Evolutionary conservation across 2,113 vertebrate genomes (phyloP).

Genomic region (Microcebus ravelobensis): DNA sequence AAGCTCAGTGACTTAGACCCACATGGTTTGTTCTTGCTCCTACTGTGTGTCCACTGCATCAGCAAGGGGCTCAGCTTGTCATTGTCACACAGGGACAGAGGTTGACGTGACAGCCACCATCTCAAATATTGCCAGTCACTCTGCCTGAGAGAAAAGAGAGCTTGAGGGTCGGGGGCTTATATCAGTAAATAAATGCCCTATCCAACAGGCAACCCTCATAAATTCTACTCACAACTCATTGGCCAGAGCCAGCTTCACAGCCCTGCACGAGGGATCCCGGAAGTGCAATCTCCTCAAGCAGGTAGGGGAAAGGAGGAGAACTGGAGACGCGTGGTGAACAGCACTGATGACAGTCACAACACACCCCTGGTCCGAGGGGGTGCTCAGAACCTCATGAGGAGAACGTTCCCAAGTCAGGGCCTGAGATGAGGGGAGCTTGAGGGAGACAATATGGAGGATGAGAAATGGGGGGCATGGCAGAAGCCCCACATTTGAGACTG

Average conservation of each 20-base stretch:
- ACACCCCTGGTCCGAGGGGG: neutral
- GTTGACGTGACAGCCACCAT: neutral
- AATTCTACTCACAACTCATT: neutral
- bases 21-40: neutral
- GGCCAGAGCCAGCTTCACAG: neutral
- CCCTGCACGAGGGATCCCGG: neutral
- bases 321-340: neutral
- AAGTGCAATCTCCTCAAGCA: neutral
- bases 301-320: neutral
- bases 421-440: neutral
- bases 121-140: neutral
- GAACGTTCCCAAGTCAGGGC: neutral
- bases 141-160: conserved; percentile 12
- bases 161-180: neutral
- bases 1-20: neutral
- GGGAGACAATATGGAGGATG: neutral
- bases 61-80: neutral
- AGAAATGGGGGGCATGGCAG: neutral
- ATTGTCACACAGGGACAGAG: neutral
- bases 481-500: neutral
- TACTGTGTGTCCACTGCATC: too few relatives aligned
- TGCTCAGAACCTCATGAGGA: neutral
- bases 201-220: neutral
- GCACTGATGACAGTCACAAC: too few relatives aligned
- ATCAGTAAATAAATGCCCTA: neutral